Evolutionary conservation across 2,888 invertebrate genomes (phyloP).

Genomic region (Glomeris marginata): DNA sequence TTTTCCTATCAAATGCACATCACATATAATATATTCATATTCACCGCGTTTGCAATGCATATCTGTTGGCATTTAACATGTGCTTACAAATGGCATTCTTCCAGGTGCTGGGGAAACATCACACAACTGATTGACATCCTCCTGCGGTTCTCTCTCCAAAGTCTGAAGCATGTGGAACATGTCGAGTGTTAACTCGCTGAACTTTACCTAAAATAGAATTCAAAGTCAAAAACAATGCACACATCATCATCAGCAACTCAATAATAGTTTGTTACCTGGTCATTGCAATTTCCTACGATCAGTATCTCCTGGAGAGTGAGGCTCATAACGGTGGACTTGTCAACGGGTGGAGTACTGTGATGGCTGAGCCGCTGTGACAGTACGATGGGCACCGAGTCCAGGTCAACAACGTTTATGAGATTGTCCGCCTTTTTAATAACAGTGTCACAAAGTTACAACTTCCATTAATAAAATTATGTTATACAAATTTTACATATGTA

Average conservation of each 20-base stretch:
- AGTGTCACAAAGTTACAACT: no score
- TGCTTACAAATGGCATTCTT: conserved; percentile 44
- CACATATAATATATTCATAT: background rate
- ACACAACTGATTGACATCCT: conserved; percentile 55
- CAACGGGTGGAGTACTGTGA: conserved; percentile 69
- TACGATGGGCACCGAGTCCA: conserved; percentile 66
- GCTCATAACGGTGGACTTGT: conserved; percentile 70
- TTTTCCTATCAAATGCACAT: conserved; percentile 39
- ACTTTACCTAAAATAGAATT: conserved; percentile 50
- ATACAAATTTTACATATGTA: no score
- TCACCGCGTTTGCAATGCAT: background rate
- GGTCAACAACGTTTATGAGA: conserved; percentile 70
- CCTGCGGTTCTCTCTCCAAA: conserved; percentile 78
- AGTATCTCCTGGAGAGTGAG: conserved; percentile 82
- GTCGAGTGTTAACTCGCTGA: conserved; percentile 91
- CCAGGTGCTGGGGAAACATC: conserved; percentile 55
- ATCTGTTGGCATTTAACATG: no score
- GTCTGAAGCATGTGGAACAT: conserved; percentile 97
- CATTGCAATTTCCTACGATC: conserved; percentile 81
- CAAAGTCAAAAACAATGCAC: no score
- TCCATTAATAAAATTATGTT: no score
- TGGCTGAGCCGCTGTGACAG: conserved; percentile 76
- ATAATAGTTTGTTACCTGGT: conserved; percentile 59
- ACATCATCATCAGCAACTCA: no score
- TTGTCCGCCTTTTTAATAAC: conserved; percentile 50